Base-by-base conservation (phyloP, 2,797 vertebrate species). In the Sebastes trivittatus region DNA sequence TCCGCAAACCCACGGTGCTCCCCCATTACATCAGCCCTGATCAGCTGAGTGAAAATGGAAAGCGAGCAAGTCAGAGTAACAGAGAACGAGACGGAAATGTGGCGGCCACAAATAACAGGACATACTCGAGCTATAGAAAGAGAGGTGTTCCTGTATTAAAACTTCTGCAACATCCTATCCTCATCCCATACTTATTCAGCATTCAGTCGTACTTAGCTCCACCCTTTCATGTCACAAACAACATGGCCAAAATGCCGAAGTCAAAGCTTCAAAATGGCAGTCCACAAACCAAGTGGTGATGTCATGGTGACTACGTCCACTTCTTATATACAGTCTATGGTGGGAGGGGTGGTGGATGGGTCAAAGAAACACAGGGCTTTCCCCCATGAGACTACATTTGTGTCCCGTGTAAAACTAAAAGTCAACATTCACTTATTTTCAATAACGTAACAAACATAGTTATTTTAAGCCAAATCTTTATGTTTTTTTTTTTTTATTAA, bases 21-120 rank as follows among this genome's bases (percentile, higher is more conserved):
- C 90, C 89, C 91, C 86, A 85, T 94, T 94, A 94, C 91, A 90
- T 92, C 86, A 83, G 87, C 72, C 71, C 80, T 61, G 89, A 92
- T 93, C 82, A 90, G 85, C 87, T 89, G 91, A 76, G 92, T 90
- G 72, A 80, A 88, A 85, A 86, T 54, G 30, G 62, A 83, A 77
- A 65, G 78, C 30, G 63, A 75, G 71, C 5, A 42, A 84, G 30
- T 60, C 36, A 18, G 36, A 64, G 70, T 70, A 27, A 29, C 18
- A 27, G 36, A 61, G 30, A 75, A 30, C 9, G 56, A 73, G 58
- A 75, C 6, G 3, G 42, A 80, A 67, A 72, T 49, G 70, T n/a
- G 46, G 32, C 6, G 8, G 38, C 34, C 23, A 38, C 60, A 77
- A 59, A 78, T 56, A 77, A 80, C 38, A 6, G 78, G 14, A 66